Evolutionary conservation across 2,888 invertebrate species (phyloP).

Genomic region (Camptogramma bilineatum): DNA sequence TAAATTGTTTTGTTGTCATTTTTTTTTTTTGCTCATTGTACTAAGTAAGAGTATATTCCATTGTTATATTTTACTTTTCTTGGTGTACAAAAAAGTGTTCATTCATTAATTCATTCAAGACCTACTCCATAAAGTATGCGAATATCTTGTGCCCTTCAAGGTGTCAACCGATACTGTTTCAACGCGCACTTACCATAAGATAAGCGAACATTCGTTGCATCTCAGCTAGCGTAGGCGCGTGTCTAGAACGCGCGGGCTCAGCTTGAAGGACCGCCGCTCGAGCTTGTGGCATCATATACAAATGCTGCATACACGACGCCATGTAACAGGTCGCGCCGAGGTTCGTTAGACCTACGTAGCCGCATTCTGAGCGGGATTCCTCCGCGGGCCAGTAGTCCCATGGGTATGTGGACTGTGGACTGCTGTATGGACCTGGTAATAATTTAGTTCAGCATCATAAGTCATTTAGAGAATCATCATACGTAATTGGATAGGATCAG

Average conservation of each 20-base stretch:
- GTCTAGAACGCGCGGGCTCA: constrained; percentile 90
- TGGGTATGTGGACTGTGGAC: constrained; percentile 92
- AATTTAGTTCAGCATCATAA: too few species aligned
- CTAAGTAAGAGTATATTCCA: too few species aligned
- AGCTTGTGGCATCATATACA: constrained; percentile 98
- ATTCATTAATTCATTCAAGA: too few species aligned
- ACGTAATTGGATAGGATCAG: too few species aligned
- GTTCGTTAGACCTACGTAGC: constrained; percentile 97
- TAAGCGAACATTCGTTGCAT: constrained; percentile 98
- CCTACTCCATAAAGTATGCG: too few species aligned
- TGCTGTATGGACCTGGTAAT: constrained; percentile 13
- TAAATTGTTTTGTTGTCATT: too few species aligned
- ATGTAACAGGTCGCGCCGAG: constrained; percentile 98
- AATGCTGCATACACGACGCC: constrained; percentile 98
- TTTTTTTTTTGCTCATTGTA: too few species aligned
- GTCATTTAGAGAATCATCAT: too few species aligned
- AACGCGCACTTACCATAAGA: constrained; percentile 87
- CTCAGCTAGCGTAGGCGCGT: constrained; percentile 93
- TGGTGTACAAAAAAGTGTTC: too few species aligned
- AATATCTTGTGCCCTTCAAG: neutral
- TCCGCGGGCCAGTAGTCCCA: constrained; percentile 99
- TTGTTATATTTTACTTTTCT: too few species aligned
- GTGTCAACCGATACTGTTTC: neutral
- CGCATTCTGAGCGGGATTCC: constrained; percentile 96
- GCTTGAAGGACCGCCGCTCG: constrained; percentile 93